Conservation (phyloP, 53 echinoderm and acorn worm species). For the Zoroaster sp. region DNA sequence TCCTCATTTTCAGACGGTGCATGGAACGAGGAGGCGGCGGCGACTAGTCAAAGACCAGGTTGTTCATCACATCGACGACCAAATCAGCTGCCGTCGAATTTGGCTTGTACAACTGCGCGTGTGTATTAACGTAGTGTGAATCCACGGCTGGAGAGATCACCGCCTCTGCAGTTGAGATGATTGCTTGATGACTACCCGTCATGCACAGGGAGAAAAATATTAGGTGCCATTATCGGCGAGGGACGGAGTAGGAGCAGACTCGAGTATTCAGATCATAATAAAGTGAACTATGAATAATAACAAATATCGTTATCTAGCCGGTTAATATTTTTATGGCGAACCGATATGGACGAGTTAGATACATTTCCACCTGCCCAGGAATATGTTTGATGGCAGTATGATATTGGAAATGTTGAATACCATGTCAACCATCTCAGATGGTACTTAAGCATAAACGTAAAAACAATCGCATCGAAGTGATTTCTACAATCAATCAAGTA, state of each 20-base stretch:
- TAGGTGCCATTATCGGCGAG: not conserved
- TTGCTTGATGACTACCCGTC: constrained; percentile 15
- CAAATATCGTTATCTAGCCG: not conserved
- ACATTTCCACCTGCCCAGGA: constrained; percentile 5
- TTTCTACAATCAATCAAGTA: not conserved
- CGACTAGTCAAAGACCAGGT: constrained; percentile 2
- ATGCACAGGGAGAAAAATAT: not conserved
- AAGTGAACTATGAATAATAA: not conserved
- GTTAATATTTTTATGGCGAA: not conserved
- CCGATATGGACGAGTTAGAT: not conserved
- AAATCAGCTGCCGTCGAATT: not conserved
- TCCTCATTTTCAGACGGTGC: not conserved
- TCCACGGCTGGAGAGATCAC: not conserved
- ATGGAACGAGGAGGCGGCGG: not conserved
- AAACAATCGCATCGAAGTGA: not conserved
- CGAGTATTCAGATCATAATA: not conserved
- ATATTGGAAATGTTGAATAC: not conserved
- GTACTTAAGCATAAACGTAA: not conserved
- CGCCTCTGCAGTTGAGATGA: not conserved
- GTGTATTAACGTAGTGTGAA: not conserved
- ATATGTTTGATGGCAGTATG: not conserved
- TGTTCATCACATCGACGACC: not conserved
- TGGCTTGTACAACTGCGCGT: not conserved
- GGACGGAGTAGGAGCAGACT: not conserved
- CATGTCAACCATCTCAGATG: not conserved